These are phyloP conservation scores for Sylvilagus bachmani DNA, from an alignment of 2,113 vertebrate genomes.

Conservation along the genomic window DNA sequence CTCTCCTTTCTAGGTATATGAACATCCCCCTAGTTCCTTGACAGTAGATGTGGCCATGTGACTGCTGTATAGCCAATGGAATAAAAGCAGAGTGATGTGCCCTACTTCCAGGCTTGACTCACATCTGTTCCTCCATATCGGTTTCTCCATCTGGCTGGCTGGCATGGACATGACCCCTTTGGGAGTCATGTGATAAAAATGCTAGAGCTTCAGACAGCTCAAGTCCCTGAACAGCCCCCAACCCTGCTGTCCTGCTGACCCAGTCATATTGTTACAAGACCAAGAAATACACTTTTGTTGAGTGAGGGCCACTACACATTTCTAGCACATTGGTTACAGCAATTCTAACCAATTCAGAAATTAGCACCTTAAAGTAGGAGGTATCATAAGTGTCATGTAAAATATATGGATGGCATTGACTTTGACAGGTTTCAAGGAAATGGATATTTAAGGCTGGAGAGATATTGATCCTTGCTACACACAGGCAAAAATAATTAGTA, in stretches of 20 bases:
- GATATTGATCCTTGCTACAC: neutral
- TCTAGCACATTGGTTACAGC: neutral
- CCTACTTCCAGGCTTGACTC: neutral
- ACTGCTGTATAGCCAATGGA: neutral
- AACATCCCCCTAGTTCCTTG: neutral
- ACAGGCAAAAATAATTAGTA: neutral
- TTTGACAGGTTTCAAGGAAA: neutral
- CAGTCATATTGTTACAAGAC: neutral
- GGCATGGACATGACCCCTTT: neutral
- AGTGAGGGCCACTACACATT: neutral
- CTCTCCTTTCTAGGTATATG: neutral
- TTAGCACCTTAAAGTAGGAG: neutral
- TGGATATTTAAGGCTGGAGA: neutral
- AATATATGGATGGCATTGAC: neutral
- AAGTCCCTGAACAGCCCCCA: neutral
- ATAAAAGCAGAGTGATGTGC: neutral
- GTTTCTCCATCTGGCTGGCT: neutral
- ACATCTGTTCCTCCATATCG: neutral
- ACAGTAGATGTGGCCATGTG: neutral
- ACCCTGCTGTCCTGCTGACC: neutral
- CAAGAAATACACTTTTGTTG: constrained; percentile 9
- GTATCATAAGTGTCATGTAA: neutral
- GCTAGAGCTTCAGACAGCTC: neutral
- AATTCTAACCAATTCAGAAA: constrained; percentile 18
- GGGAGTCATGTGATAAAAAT: neutral